Conservation (phyloP, 2,888 invertebrate genomes). For the Epinotia bilunana region DNA sequence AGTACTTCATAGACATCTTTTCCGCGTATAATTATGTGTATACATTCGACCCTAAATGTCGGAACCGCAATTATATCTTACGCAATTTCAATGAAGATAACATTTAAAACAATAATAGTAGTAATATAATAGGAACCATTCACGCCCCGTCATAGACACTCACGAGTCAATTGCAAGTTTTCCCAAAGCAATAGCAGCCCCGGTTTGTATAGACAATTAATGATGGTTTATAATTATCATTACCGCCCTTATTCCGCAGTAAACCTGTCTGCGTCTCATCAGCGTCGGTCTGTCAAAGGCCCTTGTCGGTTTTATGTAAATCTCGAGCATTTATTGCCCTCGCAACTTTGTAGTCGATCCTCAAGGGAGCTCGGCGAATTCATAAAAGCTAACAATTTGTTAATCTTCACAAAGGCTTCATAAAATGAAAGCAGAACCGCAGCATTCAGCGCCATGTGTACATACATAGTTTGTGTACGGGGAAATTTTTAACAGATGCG, state of each 20-base stretch:
- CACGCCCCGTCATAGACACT: constrained; percentile 8
- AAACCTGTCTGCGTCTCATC: constrained; percentile 65
- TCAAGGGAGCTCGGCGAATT: constrained; percentile 55
- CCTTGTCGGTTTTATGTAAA: constrained; percentile 69
- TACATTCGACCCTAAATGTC: too few relatives aligned
- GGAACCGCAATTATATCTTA: not conserved
- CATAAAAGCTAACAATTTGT: constrained; percentile 63
- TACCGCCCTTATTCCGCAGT: constrained; percentile 57
- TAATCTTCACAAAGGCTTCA: constrained; percentile 62
- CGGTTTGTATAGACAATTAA: constrained; percentile 56
- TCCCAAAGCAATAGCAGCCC: constrained; percentile 24
- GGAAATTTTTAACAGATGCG: constrained; percentile 53
- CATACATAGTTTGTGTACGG: constrained; percentile 25
- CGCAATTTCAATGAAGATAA: not conserved
- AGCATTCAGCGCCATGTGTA: constrained; percentile 53
- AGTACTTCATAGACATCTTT: too few relatives aligned
- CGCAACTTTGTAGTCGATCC: constrained; percentile 64
- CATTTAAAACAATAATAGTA: constrained; percentile 1
- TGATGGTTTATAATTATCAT: constrained; percentile 62
- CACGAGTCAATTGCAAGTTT: constrained; percentile 16
- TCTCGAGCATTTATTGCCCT: constrained; percentile 68
- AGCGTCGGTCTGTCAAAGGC: constrained; percentile 71
- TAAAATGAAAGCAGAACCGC: constrained; percentile 49
- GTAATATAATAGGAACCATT: not conserved
- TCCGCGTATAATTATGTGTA: too few relatives aligned